Base-by-base conservation (phyloP, 2,113 vertebrate species). In the Leucopsar rothschildi region DNA sequence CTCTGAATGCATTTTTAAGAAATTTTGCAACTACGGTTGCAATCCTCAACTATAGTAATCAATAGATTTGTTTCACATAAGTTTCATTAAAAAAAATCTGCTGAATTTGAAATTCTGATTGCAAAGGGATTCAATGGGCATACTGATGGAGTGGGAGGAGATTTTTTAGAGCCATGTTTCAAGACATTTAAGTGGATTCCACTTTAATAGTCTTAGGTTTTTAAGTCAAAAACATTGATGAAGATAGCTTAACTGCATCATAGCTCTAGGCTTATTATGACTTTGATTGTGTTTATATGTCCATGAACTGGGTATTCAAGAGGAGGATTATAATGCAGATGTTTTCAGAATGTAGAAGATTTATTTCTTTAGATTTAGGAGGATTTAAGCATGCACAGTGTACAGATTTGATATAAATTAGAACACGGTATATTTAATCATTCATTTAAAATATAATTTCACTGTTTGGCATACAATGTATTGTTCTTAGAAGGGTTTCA, bases 401-500 rank as follows among this genome's bases (percentile, higher is more conserved):
- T 77, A 95, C 92, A 96, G 96, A 96, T 84, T 97, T 95, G 88
- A 82, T 96, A 97, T 96, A 97, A 97, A 97, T 93, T 96, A 94
- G 96, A 95, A 96, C 63, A 95, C 6, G 22, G 86, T 89, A 83
- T 93, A 96, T 96, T 97, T 94, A 98, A 96, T 96, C 78, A 97
- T 94, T 97, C 83, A 94, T 85, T 98, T 97, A 97, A 96, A 96
- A 94, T 93, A 96, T 96, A 97, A 97, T 97, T 97, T 98, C 96
- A 97, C 90, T 97, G 82, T 95, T 98, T 97, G 95, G 95, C 93
- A 96, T 89, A 94, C 93, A 95, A 94, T 94, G 91, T 81, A 98
- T 98, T 97, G 92, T 96, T 96, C 96, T 97, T 97, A 97, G 96
- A 97, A 98, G 96, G 81, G 95, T 97, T 98, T 98, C 97, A 98